Evolutionary conservation across 2,113 vertebrate genomes (phyloP).

Genomic region (Pleuronectes platessa): DNA sequence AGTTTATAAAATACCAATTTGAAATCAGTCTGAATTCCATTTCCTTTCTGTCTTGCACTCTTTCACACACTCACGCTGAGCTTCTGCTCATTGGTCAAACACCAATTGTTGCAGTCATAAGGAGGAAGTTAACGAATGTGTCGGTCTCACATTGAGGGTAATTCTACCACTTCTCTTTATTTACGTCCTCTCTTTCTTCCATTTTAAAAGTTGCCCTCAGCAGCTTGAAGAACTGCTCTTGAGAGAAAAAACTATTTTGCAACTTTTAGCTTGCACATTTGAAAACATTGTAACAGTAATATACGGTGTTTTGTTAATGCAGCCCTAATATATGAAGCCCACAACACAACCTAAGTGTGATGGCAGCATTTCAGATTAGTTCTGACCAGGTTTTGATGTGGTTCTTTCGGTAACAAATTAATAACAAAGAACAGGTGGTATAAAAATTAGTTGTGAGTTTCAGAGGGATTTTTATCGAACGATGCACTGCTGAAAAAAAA

Average conservation of each 20-base stretch:
- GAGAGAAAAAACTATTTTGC: not conserved
- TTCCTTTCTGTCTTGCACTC: not conserved
- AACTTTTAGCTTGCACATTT: no score
- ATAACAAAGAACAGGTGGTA: not conserved
- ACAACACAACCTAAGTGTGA: no score
- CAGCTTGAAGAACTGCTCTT: not conserved
- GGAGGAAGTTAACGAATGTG: no score
- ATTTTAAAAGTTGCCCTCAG: not conserved
- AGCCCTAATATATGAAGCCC: no score
- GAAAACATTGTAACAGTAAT: no score
- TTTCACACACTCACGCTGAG: not conserved
- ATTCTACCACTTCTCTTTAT: not conserved
- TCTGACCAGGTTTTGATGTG: no score
- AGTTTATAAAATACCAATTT: not conserved
- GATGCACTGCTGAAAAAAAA: no score
- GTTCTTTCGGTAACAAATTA: not conserved
- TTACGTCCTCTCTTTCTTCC: not conserved
- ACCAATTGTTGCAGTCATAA: not conserved
- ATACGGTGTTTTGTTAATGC: no score
- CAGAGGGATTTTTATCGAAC: no score
- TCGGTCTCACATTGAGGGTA: not conserved
- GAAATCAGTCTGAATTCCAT: not conserved
- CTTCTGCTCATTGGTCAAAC: not conserved
- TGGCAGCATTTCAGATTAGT: no score
- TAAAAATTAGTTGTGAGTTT: no score